Base-by-base conservation (phyloP, 1,140 invertebrate genomes). In the Spodoptera frugiperda region DNA sequence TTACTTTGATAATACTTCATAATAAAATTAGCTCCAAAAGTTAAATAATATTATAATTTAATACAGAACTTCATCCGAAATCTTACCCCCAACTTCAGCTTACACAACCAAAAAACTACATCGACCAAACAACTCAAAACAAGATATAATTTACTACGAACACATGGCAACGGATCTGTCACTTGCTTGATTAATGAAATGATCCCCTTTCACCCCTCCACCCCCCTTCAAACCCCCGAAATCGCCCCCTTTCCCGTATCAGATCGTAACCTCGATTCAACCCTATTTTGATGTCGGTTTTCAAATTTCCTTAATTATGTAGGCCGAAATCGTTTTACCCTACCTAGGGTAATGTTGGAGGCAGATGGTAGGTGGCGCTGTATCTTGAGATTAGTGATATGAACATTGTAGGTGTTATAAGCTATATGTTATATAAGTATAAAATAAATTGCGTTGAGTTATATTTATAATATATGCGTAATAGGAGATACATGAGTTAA, bases 291-390 rank as follows among this genome's bases (percentile, higher is more conserved):
- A 86, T 81, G 86, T 86, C 82, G 85, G 89, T 91, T 91, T 91
- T 93, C 88, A 91, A 92, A 92, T 89, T 91, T 90, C 85, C 89
- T 89, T 91, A 91, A 91, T 92, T 91, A 92, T 86, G 87, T 59
- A 88, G 82, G 80, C 39, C 85, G 77, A 82, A 82, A 85, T 85
- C 83, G 80, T 83, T 84, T 82, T 83, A 85, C 84, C 86, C 85
- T 14, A 68, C 82, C 17, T 74, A 70, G 76, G 55, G 15, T 75
- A 46, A 81, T 77, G 81, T 82, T 72, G 14, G 51, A 30, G 39
- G 57, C 57, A 61, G 57, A 61, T 61, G 57, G 57, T 44, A 33
- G 55, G 3, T 9, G 10, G 33, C 39, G 15, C 39, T 61, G 17
- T 59, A 33, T 39, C 57, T 61, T 61, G 30, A 61, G 33, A 61